These are phyloP conservation scores for Diadophis punctatus DNA, from an alignment of 2,113 vertebrate genomes.

Conservation along the genomic window DNA sequence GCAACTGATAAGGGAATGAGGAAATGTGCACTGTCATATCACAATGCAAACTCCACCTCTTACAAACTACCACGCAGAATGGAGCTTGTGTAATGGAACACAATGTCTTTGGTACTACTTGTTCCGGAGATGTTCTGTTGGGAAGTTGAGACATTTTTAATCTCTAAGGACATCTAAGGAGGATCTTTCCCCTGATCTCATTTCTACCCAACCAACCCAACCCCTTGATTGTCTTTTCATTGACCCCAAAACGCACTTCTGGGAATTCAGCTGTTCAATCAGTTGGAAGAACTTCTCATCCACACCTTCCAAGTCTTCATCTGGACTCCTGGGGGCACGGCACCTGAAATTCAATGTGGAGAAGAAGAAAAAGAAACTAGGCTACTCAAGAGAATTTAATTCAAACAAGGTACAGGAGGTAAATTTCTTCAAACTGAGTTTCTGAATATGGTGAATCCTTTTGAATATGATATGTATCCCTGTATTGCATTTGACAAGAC, in stretches of 20 bases:
- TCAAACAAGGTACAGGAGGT: not conserved
- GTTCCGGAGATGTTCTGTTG: not conserved
- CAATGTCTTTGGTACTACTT: not conserved
- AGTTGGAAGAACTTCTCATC: conserved; percentile 69
- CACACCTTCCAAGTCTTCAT: conserved; percentile 61
- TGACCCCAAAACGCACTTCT: conserved; percentile 53
- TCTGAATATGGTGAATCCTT: not conserved
- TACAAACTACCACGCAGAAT: not conserved
- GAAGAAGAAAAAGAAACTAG: not conserved
- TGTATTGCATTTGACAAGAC: not conserved
- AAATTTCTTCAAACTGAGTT: not conserved
- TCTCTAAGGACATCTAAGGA: not conserved
- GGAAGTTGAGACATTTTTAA: not conserved
- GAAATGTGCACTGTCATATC: not conserved
- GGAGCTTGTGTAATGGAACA: not conserved
- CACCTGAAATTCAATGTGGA: conserved; percentile 43
- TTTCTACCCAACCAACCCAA: too few species aligned
- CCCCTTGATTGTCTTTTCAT: not conserved
- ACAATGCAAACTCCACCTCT: not conserved
- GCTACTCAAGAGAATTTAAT: not conserved
- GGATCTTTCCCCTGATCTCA: not conserved
- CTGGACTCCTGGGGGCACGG: conserved; percentile 51
- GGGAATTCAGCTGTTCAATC: conserved; percentile 67
- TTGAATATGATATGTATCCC: not conserved
- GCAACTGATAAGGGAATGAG: not conserved